These are phyloP conservation scores for Agrochola lychnidis DNA, from an alignment of 2,888 invertebrate genomes.

Conservation along the genomic window DNA sequence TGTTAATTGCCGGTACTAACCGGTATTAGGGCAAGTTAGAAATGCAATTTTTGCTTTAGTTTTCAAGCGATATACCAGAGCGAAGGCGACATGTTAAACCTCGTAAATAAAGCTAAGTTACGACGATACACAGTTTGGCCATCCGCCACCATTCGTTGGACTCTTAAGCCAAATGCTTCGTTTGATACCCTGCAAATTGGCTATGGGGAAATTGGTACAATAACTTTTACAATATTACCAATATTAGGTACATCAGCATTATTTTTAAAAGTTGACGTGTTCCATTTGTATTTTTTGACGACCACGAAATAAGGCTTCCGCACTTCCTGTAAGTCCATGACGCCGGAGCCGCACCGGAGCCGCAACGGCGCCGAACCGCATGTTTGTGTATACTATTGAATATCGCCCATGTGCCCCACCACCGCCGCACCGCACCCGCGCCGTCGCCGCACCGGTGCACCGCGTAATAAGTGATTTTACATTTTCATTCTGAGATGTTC, in stretches of 20 bases:
- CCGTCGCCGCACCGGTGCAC: too few species aligned
- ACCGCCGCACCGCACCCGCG: too few species aligned
- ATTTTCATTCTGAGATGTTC: too few species aligned
- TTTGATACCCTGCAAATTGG: constrained; percentile 41
- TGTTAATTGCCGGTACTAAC: neutral
- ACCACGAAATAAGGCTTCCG: too few species aligned
- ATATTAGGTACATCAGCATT: neutral
- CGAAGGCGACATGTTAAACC: constrained; percentile 27
- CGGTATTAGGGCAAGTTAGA: neutral
- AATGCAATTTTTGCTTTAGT: constrained; percentile 7
- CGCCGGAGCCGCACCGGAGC: too few species aligned
- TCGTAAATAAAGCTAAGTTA: constrained; percentile 49
- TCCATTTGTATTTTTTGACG: neutral
- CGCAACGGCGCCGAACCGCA: too few species aligned
- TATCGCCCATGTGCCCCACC: too few species aligned
- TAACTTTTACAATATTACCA: neutral
- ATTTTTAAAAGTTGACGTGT: neutral
- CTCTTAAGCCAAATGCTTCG: constrained; percentile 42
- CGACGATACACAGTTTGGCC: constrained; percentile 30
- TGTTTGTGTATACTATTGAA: too few species aligned
- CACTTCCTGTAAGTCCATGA: too few species aligned
- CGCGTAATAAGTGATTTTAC: too few species aligned
- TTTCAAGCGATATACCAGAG: constrained; percentile 8
- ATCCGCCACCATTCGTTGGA: constrained; percentile 51
- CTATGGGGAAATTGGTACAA: constrained; percentile 11